Evolutionary conservation across 2,113 vertebrate genomes (phyloP), one percentile per base, ranked within the genome.

Genomic region (Lamprotornis superbus): DNA sequence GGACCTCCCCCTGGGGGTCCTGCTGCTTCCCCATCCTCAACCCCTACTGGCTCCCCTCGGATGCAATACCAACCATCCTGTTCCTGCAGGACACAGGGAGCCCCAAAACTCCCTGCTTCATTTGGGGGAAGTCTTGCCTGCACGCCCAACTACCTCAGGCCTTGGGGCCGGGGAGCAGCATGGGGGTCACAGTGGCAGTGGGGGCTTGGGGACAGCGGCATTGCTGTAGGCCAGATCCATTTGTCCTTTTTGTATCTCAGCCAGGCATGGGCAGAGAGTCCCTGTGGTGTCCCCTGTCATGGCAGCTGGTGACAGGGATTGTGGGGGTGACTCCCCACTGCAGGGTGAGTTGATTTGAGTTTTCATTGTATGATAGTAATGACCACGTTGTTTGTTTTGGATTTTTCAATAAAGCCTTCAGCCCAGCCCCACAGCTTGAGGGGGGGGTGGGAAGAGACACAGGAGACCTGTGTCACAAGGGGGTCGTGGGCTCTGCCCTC

Each of bases 401-500:
- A 73, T 97, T 98, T 98, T 98, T 98, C 97, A 98, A 98, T 98
- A 98, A 98, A 98, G 91, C 96, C 93, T 97, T 97, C 95, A 92
- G 95, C 94, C 95, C 97, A 89, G 81, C 52, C n/a, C 22, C 42
- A 4, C 11, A 2, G 20, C 42, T 81, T 0, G 52, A 23, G 27
- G 2, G 16, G 50, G 25, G 40, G 12, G 50, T 15, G 28, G 50
- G 49, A 15, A 25, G 27, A 52, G 18, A 37, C 16, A 15, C 49
- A 35, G 47, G 60, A 37, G 6, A 28, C 16, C 11, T 57, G 63
- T 40, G 78, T 64, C 60, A 64, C 63, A 7, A 1, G 15, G 56
- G 12, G 6, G 15, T 18, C 20, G 10, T n/a, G 9, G 12, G 35
- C 35, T 83, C 46, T n/a, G 49, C n/a, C 18, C 18, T 56, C 8